Conservation (phyloP, 2,797 vertebrate genomes). For the Paedocypris micromegethes region DNA sequence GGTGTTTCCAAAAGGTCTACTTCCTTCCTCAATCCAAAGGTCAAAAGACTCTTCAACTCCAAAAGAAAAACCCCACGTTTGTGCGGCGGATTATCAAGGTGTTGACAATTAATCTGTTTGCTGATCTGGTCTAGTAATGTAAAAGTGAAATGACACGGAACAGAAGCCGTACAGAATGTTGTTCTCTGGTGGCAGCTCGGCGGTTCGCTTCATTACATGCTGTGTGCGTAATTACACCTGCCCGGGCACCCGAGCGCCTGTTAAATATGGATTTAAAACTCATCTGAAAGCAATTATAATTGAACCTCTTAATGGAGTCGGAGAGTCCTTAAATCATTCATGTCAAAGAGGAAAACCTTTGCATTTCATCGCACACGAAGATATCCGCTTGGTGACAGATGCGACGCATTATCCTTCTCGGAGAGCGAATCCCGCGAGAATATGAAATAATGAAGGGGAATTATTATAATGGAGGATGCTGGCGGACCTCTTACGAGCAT, state of each 20-base stretch:
- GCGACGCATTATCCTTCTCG: neutral
- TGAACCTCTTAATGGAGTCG: conserved; percentile 3
- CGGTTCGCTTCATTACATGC: conserved; percentile 39
- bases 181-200: conserved; percentile 12
- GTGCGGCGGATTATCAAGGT: too few relatives aligned
- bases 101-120: too few relatives aligned
- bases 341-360: neutral
- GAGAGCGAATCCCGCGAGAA: too few relatives aligned
- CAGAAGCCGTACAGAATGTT: too few relatives aligned
- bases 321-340: neutral
- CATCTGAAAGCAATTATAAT: neutral
- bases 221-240: conserved; percentile 43
- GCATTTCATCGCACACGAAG: neutral
- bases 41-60: too few relatives aligned
- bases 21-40: too few relatives aligned
- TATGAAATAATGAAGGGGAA: neutral
- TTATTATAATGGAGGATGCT: neutral
- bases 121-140: too few relatives aligned
- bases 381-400: neutral
- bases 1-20: too few relatives aligned
- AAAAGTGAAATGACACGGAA: too few relatives aligned
- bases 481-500: too few relatives aligned
- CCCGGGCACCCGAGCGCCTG: neutral
- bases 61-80: too few relatives aligned
- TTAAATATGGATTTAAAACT: neutral